Evolutionary conservation across 2,113 vertebrate genomes (phyloP).

Genomic region (Mohoua ochrocephala): DNA sequence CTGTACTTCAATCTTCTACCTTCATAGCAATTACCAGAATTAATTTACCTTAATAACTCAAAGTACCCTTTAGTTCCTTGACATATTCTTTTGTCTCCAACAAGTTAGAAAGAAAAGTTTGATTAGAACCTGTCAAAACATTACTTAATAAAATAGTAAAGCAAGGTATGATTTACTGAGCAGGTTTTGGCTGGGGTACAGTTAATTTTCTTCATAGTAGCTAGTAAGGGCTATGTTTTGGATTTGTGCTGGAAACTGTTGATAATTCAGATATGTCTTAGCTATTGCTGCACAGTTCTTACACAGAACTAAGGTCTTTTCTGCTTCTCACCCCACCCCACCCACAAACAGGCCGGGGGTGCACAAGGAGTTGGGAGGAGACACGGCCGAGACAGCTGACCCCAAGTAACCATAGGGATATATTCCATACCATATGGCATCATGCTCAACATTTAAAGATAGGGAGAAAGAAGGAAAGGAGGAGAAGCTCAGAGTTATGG

Average conservation of each 20-base stretch:
- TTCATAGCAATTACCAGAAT: slow-evolving; percentile 24
- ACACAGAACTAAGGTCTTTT: neutral
- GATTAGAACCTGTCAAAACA: slow-evolving; percentile 45
- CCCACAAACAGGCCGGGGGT: neutral
- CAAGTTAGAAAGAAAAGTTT: slow-evolving; percentile 28
- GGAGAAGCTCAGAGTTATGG: neutral
- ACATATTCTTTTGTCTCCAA: slow-evolving; percentile 22
- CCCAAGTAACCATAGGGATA: neutral
- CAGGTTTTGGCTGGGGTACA: neutral
- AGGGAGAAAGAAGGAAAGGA: neutral
- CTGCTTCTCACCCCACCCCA: neutral
- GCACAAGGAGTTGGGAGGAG: neutral
- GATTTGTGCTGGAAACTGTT: neutral
- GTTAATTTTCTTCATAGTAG: neutral
- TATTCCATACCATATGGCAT: neutral
- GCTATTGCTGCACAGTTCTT: neutral
- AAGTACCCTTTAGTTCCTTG: slow-evolving; percentile 18
- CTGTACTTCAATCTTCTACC: slow-evolving; percentile 3
- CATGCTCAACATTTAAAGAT: neutral
- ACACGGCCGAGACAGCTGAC: neutral
- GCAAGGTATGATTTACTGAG: neutral
- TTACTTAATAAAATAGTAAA: neutral
- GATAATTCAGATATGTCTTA: neutral
- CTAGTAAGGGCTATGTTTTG: neutral
- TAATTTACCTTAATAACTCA: slow-evolving; percentile 29